phyloP scores from a whole-genome alignment of 23 tunicate species.

The Phallusia fumigata region DNA sequence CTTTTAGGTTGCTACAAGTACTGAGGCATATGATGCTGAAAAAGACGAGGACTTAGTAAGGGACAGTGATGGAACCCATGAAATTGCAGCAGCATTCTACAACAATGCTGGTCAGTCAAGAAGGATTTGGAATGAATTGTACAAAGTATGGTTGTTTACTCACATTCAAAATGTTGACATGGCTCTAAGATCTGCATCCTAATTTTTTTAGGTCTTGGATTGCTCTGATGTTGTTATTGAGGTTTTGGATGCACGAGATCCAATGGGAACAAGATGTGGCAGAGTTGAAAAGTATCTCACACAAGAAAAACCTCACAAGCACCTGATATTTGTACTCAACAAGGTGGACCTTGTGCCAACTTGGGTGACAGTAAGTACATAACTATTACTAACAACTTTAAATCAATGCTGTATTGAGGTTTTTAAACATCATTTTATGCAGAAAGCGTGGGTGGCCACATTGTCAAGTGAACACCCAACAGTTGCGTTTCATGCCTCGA shows the following conservation, averaged over 20 bases:
- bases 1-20: neutral
- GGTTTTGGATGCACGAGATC: constrained; percentile 94
- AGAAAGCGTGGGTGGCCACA: constrained; percentile 95
- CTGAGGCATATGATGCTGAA: constrained; percentile 57
- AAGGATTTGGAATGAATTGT: constrained; percentile 91
- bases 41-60: constrained; percentile 78
- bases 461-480: constrained; percentile 96
- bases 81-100: constrained; percentile 43
- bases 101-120: constrained; percentile 91
- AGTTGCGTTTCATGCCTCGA: constrained; percentile 90
- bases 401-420: neutral
- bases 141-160: constrained; percentile 52
- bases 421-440: neutral
- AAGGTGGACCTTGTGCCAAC: constrained; percentile 96
- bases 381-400: neutral
- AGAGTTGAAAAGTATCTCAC: constrained; percentile 81
- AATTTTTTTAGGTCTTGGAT: constrained; percentile 62
- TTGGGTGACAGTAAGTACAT: constrained; percentile 66
- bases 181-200: neutral
- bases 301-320: constrained; percentile 95
- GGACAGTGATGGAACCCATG: constrained; percentile 73
- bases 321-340: constrained; percentile 89
- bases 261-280: constrained; percentile 91
- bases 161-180: no score
- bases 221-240: constrained; percentile 93